These are phyloP conservation scores for Oligia latruncula DNA, from an alignment of 2,888 invertebrate genomes.

Conservation along the genomic window DNA sequence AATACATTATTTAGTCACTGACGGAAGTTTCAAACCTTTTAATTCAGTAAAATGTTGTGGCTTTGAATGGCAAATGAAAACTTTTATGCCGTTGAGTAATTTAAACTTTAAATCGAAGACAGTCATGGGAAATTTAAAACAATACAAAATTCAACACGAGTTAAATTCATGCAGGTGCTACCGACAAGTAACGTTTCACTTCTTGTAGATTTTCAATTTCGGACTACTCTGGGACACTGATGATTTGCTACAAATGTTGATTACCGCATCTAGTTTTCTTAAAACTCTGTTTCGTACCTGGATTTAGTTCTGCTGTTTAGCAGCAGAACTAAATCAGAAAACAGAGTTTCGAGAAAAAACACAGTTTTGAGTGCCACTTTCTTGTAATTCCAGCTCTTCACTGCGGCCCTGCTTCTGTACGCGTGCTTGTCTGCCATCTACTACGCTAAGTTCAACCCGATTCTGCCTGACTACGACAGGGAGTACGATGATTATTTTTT, in stretches of 20 bases:
- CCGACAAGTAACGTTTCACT: neutral
- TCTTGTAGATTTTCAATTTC: neutral
- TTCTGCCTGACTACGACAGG: conserved; percentile 93
- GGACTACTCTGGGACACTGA: neutral
- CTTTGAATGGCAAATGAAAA: conserved; percentile 18
- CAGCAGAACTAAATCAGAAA: too few species aligned
- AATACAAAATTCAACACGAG: neutral
- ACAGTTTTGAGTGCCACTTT: neutral
- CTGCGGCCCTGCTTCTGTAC: conserved; percentile 94
- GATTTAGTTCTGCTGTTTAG: neutral
- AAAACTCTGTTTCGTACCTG: neutral
- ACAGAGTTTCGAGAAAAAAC: too few species aligned
- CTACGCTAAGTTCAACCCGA: conserved; percentile 96
- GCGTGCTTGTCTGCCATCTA: conserved; percentile 96
- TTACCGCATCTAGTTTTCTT: neutral
- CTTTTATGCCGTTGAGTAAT: conserved; percentile 3
- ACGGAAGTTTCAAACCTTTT: conserved; percentile 44
- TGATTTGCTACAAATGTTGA: neutral
- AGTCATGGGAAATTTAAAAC: neutral
- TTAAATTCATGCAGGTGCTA: neutral
- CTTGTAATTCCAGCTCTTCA: conserved; percentile 92
- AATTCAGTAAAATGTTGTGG: conserved; percentile 6
- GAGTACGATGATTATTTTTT: conserved; percentile 94
- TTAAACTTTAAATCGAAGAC: conserved; percentile 6
- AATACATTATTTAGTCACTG: conserved; percentile 37